Base-by-base conservation (phyloP, 2,797 vertebrate genomes). In the Perdix hodgsoniae region DNA sequence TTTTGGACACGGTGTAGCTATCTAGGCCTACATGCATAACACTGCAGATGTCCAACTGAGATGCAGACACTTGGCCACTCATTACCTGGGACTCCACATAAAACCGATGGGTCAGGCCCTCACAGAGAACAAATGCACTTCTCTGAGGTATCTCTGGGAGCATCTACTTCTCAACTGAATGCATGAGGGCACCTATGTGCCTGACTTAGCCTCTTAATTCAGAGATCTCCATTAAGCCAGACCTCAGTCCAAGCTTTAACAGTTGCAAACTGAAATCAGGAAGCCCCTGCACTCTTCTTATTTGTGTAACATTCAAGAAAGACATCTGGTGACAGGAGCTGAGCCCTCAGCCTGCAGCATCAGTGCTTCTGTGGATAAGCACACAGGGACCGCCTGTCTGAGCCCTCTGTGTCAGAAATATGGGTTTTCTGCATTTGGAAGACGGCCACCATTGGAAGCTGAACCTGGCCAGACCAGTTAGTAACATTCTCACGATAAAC, bases 391-490 rank as follows among this genome's bases (percentile, higher is more conserved):
- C 54, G 47, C 14, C n/a, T 64, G 39, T 49, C 21, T 86, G 71
- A 92, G 66, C 63, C 50, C 13, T 72, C 15, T 22, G 0, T 70
- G 39, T 45, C 67, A 93, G 79, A 90, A 86, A 81, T 85, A 76
- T 67, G 87, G 91, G 79, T 1, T 93, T 95, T 95, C 87, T 64
- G 47, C 56, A 2, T 57, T n/a, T 95, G 93, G 92, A 95, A 66
- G 66, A 79, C 3, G 22, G 79, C 82, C 85, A 74, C 77, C 47
- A 33, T 66, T 86, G 74, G 89, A 86, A 92, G 87, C 60, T 61
- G 45, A 93, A 94, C 91, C 84, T 91, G 80, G 90, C 64, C 83
- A 95, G 77, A 67, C 40, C 64, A 86, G 86, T 96, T 83, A 95
- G 83, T 63, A 93, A 61, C 74, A 65, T 90, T 93, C 92, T 91